Base-by-base conservation (phyloP, 1,140 invertebrate species). In the Brachionus angularis region DNA sequence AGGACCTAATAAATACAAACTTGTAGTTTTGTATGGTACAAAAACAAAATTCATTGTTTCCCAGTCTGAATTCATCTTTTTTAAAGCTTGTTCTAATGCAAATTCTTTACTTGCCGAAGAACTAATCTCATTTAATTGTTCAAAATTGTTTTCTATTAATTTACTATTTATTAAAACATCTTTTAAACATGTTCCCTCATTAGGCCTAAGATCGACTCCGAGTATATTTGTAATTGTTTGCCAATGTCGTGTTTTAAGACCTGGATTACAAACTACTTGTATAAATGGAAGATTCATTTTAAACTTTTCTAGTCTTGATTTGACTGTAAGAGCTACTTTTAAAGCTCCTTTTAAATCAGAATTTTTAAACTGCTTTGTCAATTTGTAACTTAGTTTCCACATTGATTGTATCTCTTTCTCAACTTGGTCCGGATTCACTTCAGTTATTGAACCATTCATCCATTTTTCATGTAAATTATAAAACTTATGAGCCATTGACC, bases 401-500 rank as follows among this genome's bases (percentile, higher is more conserved):
- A 82, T 82, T 8, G 81, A 78, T 53, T 73, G 73, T 7, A 83
- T 75, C 46, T 83, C 81, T 70, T 89, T 89, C 29, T 86, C 84
- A 67, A 96, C 88, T 73, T 86, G 84, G 67, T 92, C 89, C 0
- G 91, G 88, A 80, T 95, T 88, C 53, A 96, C 80, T 7, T 85
- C 86, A 49, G 82, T 77, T 78, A 96, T 93, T 4, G 91, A 86
- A 21, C 91, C 83, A 76, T 84, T 81, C 49, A 80, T 79, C 84
- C 84, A 85, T 33, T 72, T 70, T 67, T 85, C 83, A 78, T 93
- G 89, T 75, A 90, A 88, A 55, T 86, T 84, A 75, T 92, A 87
- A 80, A 96, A 96, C 74, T 87, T 86, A 71, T 87, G 85, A 0
- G 90, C 88, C 0, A 90, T 93, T 74, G 89, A 89, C 94, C 94